Evolutionary conservation across 2,797 vertebrate genomes (phyloP), one percentile per base, ranked within the genome.

Genomic region (Pangasius krempfi): DNA sequence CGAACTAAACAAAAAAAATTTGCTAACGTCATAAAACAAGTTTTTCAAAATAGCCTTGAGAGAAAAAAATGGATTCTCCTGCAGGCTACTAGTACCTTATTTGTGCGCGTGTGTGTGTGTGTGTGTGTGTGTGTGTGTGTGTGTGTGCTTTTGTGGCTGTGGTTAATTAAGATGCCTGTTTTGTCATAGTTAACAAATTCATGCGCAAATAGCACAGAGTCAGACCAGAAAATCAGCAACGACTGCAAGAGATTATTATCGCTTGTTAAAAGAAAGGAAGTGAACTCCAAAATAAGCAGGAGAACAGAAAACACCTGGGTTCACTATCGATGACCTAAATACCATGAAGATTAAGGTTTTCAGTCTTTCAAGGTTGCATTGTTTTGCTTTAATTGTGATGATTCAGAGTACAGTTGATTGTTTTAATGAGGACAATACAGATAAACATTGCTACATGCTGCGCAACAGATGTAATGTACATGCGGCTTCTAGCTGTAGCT

Each of bases 121-220:
- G 44, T 27, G 73, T 40, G 18, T 22, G 25, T 81, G 1, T 40
- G 27, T 56, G 4, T 60, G 20, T 62, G 7, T 62, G 5, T 40
- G 40, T 37, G 6, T 37, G 5, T 47, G 20, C 37, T 12, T 58
- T 64, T n/a, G 10, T 52, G 27, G 27, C 62, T 68, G 62, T 68
- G 44, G 44, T 50, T 66, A 50, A 84, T 68, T 60, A 84, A 84
- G 60, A 47, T 66, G 81, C 60, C 37, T 64, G 27, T 27, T 30
- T 66, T 84, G 82, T 60, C 80, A 40, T 40, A 82, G 80, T 82
- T 82, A 82, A 50, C 40, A 25, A 68, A 50, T 50, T 52, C 9
- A 50, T 14, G 64, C 1, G 13, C 25, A 81, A 72, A 87, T 72
- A 56, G 27, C 52, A 22, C 76, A 87, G 52, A 81, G 62, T 60